Base-by-base conservation (phyloP, 2,113 vertebrate genomes). In the Octodon degus region DNA sequence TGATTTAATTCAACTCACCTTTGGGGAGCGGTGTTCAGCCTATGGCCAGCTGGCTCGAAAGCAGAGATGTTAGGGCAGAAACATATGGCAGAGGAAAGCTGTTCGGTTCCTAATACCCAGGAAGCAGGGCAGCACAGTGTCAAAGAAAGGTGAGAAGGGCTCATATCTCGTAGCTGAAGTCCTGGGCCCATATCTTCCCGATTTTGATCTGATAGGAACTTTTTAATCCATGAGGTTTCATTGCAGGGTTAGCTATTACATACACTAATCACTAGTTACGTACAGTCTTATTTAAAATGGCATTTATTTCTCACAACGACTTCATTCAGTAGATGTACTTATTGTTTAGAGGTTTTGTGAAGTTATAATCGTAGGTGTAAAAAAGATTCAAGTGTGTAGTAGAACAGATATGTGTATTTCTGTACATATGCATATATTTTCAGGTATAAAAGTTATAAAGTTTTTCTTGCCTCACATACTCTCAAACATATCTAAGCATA, bases 401-500 rank as follows among this genome's bases (percentile, higher is more conserved):
- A 91, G 6, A 43, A 74, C 60, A 77, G 91, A 40, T 55, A 68
- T n/a, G 2, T 16, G 12, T 12, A 55, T 55, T 55, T 55, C 53
- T 55, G 14, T 55, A 55, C 14, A 40, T 22, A 50, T 25, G 72
- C 0, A 55, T 86, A 86, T 4, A 34, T 77, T 65, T 5, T 87
- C 58, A 94, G 2, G 58, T 81, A 11, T 30, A 2, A 68, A n/a
- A 76, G 2, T 86, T 89, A 55, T 40, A 50, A 89, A 24, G 93
- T 0, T 47, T 72, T 81, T 76, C 3, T 74, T 76, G 7, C 20
- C 81, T 91, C 34, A 85, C 60, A 85, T 80, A 89, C 9, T 85
- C 86, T 91, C 63, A 81, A 70, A 93, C 37, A 79, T 65, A 58
- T 20, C 22, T 43, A 79, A 76, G 19, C 47, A 34, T 30, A 96